Evolutionary conservation across 2,113 vertebrate species (phyloP).

Genomic region (Micronisus gabar): DNA sequence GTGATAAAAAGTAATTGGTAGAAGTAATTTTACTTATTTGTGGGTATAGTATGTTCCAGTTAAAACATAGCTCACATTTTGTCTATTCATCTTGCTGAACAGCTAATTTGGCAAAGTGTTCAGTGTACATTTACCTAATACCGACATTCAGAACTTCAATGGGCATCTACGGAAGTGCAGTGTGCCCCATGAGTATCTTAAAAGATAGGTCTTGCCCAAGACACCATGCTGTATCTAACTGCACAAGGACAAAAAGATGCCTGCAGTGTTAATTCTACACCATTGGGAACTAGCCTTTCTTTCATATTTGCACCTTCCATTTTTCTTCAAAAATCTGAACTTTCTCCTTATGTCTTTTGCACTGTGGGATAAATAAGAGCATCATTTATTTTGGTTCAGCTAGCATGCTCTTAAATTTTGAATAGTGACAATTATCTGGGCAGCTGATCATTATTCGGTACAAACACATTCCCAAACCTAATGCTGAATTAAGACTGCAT

Average conservation of each 20-base stretch:
- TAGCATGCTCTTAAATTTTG: not conserved
- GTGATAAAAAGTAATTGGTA: not conserved
- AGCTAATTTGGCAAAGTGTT: not conserved
- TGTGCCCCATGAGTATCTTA: not conserved
- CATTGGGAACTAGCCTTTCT: fast-evolving
- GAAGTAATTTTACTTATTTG: not conserved
- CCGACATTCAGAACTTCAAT: not conserved
- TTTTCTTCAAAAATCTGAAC: not conserved
- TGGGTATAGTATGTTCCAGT: not conserved
- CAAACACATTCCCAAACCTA: not conserved
- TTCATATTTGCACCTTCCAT: not conserved
- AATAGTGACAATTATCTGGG: not conserved
- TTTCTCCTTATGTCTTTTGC: not conserved
- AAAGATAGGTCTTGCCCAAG: not conserved
- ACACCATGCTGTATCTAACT: not conserved
- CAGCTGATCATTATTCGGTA: not conserved
- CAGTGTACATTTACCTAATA: not conserved
- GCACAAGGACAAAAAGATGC: not conserved
- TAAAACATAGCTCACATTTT: not conserved
- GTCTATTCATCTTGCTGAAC: not conserved
- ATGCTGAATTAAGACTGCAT: not conserved
- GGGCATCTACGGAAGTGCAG: not conserved
- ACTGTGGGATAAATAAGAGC: not conserved
- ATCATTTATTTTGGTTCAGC: not conserved
- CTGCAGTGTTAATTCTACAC: not conserved